Percentiles rank a stretch among this genome's conserved stretches.
Evolutionary conservation across 2,888 invertebrate species (phyloP).

Genomic region (Spodoptera picta): DNA sequence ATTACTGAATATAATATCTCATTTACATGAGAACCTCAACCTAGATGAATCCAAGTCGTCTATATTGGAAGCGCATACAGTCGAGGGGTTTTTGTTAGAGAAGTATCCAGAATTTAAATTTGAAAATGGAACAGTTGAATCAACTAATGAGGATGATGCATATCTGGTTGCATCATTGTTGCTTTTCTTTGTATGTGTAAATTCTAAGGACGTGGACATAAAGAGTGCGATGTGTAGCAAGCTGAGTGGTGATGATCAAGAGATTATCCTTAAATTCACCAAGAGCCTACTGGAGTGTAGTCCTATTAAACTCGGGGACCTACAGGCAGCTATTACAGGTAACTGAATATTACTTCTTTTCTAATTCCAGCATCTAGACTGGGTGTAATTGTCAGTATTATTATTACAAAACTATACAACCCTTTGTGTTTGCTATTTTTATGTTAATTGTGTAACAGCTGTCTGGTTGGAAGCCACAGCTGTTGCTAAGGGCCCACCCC

Average conservation of each 20-base stretch:
- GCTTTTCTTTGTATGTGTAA: slow-evolving; percentile 85
- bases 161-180: slow-evolving; percentile 85
- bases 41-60: slow-evolving; percentile 82
- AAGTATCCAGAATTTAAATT: slow-evolving; percentile 87
- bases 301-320: slow-evolving; percentile 76
- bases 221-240: slow-evolving; percentile 88
- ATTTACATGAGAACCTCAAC: slow-evolving; percentile 78
- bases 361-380: not conserved
- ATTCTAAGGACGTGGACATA: slow-evolving; percentile 86
- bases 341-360: slow-evolving; percentile 35
- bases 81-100: slow-evolving; percentile 78
- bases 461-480: slow-evolving; percentile 30
- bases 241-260: slow-evolving; percentile 84
- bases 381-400: not conserved
- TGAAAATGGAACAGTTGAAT: slow-evolving; percentile 72
- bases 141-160: slow-evolving; percentile 71
- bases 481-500: slow-evolving; percentile 7
- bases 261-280: slow-evolving; percentile 86
- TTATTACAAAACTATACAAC: slow-evolving; percentile 8
- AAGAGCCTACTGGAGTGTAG: slow-evolving; percentile 85
- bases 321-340: slow-evolving; percentile 80
- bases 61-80: slow-evolving; percentile 74
- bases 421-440: slow-evolving; percentile 19
- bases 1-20: slow-evolving; percentile 75
- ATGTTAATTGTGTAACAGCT: slow-evolving; percentile 43